Evolutionary conservation across 2,113 vertebrate genomes (phyloP).

Genomic region (Halcyon senegalensis): DNA sequence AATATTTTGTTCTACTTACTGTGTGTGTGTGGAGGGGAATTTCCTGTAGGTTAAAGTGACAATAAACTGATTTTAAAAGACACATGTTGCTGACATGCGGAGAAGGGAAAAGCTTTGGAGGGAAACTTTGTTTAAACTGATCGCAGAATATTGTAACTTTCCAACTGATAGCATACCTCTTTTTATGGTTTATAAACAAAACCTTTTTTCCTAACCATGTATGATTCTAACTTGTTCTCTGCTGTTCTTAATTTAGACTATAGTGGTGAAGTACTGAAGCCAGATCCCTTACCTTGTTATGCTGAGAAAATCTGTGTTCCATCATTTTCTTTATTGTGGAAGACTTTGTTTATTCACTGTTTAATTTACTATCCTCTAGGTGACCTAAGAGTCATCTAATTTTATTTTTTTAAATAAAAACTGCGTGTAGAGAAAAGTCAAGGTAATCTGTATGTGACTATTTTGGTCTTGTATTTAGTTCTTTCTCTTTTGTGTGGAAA

Average conservation of each 20-base stretch:
- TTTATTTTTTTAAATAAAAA: background rate
- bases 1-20: slow-evolving; percentile 6
- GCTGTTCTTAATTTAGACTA: slow-evolving; percentile 54
- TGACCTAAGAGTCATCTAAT: slow-evolving; percentile 23
- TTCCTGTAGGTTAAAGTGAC: slow-evolving; percentile 35
- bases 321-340: slow-evolving; percentile 49
- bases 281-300: slow-evolving; percentile 39
- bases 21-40: background rate
- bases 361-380: slow-evolving; percentile 49
- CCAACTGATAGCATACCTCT: slow-evolving; percentile 29
- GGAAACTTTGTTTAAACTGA: slow-evolving; percentile 34
- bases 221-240: slow-evolving; percentile 54
- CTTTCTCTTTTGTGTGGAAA: background rate
- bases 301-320: slow-evolving; percentile 28
- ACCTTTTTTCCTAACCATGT: slow-evolving; percentile 22
- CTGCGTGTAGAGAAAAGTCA: background rate
- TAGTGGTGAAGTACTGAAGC: slow-evolving; percentile 22
- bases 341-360: slow-evolving; percentile 53
- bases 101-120: background rate
- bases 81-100: background rate
- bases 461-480: slow-evolving; percentile 40
- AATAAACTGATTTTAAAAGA: slow-evolving; percentile 35
- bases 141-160: slow-evolving; percentile 14
- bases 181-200: slow-evolving; percentile 49
- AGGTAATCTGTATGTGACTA: background rate